These are phyloP conservation scores for Oreocharis arfaki DNA, from an alignment of 2,113 vertebrate genomes.

Conservation along the genomic window DNA sequence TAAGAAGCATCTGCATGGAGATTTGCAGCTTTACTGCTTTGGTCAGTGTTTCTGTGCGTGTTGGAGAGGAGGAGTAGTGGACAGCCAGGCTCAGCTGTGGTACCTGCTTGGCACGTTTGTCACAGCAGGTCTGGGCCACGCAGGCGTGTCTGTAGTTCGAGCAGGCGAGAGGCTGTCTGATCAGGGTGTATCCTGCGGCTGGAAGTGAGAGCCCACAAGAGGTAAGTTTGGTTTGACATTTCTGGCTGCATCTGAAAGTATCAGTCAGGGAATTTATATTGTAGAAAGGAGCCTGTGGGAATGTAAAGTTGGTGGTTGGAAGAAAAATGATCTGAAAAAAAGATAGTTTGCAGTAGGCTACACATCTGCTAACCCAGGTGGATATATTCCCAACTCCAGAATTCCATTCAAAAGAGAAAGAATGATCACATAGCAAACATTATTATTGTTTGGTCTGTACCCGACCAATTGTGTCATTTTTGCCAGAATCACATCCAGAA, in stretches of 20 bases:
- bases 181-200: neutral
- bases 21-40: neutral
- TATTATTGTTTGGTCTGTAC: rapidly evolving
- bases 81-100: neutral
- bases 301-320: neutral
- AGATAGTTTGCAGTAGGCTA: neutral
- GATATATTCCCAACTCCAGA: neutral
- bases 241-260: neutral
- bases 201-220: neutral
- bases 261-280: neutral
- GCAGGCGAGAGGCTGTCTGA: neutral
- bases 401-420: neutral
- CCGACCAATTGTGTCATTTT: neutral
- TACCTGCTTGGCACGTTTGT: neutral
- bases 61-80: neutral
- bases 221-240: neutral
- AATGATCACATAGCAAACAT: neutral
- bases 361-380: neutral
- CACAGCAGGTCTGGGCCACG: neutral
- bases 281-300: neutral
- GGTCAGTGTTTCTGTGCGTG: neutral
- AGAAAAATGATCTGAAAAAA: neutral
- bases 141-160: neutral
- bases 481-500: neutral
- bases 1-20: neutral